Evolutionary conservation across 1,140 invertebrate genomes (phyloP).

Genomic region (Heliconius nattereri): DNA sequence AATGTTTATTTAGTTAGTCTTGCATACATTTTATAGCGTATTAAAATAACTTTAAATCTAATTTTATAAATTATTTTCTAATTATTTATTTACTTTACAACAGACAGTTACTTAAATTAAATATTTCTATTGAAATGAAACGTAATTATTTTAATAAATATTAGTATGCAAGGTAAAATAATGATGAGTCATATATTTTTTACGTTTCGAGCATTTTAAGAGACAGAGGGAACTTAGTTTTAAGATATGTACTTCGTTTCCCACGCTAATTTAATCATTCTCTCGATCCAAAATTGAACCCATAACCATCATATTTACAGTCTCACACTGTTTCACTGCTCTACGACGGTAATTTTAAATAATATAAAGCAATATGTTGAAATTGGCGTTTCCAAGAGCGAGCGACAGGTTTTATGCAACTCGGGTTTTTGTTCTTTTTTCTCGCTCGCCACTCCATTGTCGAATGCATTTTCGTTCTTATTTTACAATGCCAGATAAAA

Average conservation of each 20-base stretch:
- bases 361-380: constrained; percentile 31
- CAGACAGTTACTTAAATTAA: background rate
- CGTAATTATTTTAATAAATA: background rate
- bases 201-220: too few species aligned
- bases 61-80: background rate
- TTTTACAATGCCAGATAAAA: constrained; percentile 14
- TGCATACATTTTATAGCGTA: background rate
- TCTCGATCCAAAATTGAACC: too few species aligned
- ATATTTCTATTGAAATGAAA: background rate
- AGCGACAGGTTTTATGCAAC: constrained; percentile 48
- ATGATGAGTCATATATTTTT: too few species aligned
- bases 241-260: too few species aligned
- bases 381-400: constrained; percentile 42
- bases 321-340: background rate
- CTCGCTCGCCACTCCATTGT: constrained; percentile 40
- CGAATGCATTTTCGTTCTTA: constrained; percentile 21
- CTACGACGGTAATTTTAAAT: background rate
- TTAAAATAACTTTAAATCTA: too few species aligned
- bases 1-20: background rate
- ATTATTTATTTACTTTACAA: background rate
- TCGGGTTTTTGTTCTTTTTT: constrained; percentile 43
- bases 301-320: too few species aligned
- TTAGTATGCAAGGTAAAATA: background rate
- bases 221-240: too few species aligned
- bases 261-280: too few species aligned